These are phyloP conservation scores for Merluccius polli DNA, from an alignment of 2,797 vertebrate genomes.

Conservation along the genomic window DNA sequence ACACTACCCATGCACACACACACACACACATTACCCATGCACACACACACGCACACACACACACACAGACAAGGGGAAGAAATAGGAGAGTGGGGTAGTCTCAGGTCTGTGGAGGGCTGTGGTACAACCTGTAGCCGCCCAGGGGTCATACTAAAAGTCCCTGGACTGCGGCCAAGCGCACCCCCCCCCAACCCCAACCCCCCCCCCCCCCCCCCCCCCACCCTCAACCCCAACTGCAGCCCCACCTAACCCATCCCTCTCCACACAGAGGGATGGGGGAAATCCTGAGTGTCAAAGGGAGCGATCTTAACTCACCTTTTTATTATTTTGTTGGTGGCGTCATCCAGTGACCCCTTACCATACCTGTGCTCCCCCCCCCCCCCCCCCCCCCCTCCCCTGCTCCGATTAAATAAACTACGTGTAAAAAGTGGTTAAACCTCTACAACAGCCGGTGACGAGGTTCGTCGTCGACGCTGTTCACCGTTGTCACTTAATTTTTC, in stretches of 20 bases:
- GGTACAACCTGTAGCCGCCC: slow-evolving; percentile 47
- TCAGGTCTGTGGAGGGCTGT: slow-evolving; percentile 24
- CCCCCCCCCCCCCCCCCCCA: not conserved
- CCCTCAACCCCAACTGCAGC: not conserved
- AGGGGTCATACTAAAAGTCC: slow-evolving; percentile 55
- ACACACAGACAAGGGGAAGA: slow-evolving; percentile 33
- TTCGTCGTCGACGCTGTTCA: no score
- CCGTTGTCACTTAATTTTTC: no score
- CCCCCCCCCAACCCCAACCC: not conserved
- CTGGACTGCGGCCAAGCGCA: slow-evolving; percentile 55
- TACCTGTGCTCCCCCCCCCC: not conserved
- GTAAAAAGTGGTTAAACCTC: no score
- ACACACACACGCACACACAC: slow-evolving; percentile 16
- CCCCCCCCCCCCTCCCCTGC: no score
- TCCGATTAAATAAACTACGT: no score
- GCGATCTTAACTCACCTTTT: slow-evolving; percentile 11
- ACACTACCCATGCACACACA: not conserved
- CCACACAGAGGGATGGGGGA: slow-evolving; percentile 19
- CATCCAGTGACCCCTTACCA: not conserved
- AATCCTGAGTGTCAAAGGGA: slow-evolving; percentile 24
- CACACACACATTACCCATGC: no score
- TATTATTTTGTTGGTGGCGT: not conserved
- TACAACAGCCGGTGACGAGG: no score
- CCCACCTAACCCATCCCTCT: no score
- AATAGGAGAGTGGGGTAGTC: not conserved